These are phyloP conservation scores for Mirza zaza DNA, from an alignment of 2,113 vertebrate genomes.

Conservation along the genomic window DNA sequence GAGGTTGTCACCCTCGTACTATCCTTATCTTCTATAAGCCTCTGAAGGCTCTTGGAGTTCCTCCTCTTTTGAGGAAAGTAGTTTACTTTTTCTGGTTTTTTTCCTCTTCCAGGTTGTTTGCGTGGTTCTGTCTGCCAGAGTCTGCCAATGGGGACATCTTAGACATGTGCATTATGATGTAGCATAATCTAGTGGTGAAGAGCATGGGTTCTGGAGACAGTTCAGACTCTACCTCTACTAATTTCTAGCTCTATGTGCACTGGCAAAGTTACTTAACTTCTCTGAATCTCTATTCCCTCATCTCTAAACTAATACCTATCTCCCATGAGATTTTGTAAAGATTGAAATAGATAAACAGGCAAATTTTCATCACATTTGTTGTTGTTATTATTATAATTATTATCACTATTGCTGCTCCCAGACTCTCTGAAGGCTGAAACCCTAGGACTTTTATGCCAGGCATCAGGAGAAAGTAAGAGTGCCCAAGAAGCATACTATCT, in stretches of 20 bases:
- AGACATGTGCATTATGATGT: constrained; percentile 9
- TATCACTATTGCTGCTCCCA: neutral
- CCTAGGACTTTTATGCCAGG: neutral
- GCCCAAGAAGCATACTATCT: neutral
- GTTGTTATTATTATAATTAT: neutral
- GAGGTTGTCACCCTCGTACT: neutral
- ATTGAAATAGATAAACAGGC: neutral
- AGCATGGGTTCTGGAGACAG: neutral
- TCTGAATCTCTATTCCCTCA: neutral
- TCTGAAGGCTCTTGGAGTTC: neutral
- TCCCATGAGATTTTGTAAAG: constrained; percentile 11
- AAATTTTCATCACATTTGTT: neutral
- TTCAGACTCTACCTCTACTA: neutral
- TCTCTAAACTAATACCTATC: neutral
- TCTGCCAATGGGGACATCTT: neutral
- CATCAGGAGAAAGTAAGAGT: neutral
- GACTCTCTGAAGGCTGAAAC: neutral
- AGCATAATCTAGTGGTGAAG: neutral
- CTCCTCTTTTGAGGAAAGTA: neutral
- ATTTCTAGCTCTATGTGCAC: neutral
- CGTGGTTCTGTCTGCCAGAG: neutral
- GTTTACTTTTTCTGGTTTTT: neutral
- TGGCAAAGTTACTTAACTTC: constrained; percentile 13
- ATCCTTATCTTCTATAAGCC: neutral
- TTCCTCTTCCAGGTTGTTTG: neutral